Conservation (phyloP, 2,797 vertebrate genomes). For the Oryzias dopingdopingensis region DNA sequence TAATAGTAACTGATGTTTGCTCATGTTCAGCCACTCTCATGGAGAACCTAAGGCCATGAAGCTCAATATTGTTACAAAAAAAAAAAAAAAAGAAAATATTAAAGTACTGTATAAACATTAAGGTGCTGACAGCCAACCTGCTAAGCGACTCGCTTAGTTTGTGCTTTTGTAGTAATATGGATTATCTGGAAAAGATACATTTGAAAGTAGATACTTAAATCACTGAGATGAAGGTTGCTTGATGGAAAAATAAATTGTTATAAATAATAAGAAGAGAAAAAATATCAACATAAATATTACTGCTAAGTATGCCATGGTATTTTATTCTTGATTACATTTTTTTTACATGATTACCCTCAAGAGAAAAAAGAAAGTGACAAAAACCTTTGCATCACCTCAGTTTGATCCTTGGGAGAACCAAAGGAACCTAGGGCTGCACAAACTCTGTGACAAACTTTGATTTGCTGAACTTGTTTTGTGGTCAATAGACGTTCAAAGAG, state of each 20-base stretch:
- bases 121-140: conserved; percentile 30
- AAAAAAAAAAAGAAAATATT: conserved; percentile 28
- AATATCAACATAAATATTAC: too few relatives aligned
- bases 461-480: too few relatives aligned
- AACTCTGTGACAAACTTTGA: too few relatives aligned
- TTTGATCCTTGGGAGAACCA: too few relatives aligned
- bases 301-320: too few relatives aligned
- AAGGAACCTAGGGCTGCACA: too few relatives aligned
- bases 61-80: conserved; percentile 49
- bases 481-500: conserved; percentile 3
- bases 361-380: too few relatives aligned
- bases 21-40: conserved; percentile 42
- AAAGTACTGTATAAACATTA: conserved; percentile 58
- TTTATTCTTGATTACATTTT: too few relatives aligned
- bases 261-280: neutral
- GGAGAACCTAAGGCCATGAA: conserved; percentile 61
- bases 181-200: conserved; percentile 4
- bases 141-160: conserved; percentile 25
- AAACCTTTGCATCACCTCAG: too few relatives aligned
- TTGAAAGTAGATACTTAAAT: neutral
- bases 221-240: conserved; percentile 7
- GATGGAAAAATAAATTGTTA: neutral
- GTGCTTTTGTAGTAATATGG: conserved; percentile 56
- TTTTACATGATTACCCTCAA: too few relatives aligned
- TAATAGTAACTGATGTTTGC: conserved; percentile 13